Percentiles rank a stretch among this genome's conserved stretches.
Evolutionary conservation across 2,888 invertebrate genomes (phyloP).

Genomic region (Craniophora ligustri): DNA sequence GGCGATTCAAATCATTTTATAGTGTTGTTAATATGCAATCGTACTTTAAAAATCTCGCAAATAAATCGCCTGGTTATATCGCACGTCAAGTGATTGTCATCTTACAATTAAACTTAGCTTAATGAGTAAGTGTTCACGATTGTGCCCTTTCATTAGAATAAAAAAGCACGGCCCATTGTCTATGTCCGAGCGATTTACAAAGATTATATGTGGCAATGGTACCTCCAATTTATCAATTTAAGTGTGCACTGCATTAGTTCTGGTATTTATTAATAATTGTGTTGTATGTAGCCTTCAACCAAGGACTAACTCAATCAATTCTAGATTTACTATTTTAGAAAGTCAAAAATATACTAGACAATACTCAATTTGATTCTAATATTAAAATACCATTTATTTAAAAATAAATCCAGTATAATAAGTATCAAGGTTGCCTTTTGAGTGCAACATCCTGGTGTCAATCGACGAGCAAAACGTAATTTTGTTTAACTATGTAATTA

Average conservation of each 20-base stretch:
- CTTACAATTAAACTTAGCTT: conserved; percentile 6
- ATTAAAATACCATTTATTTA: no score
- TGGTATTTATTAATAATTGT: conserved; percentile 12
- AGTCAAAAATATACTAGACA: no score
- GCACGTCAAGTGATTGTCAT: conserved; percentile 19
- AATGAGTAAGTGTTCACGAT: conserved; percentile 22
- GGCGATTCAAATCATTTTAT: conserved; percentile 15
- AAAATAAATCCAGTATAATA: no score
- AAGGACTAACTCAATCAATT: conserved; percentile 1
- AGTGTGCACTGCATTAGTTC: conserved; percentile 5
- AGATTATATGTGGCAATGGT: conserved; percentile 13
- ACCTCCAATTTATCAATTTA: conserved; percentile 17
- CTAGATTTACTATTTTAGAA: conserved; percentile 4
- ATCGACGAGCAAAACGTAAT: no score
- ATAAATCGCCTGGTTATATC: conserved; percentile 1
- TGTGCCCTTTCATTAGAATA: conserved; percentile 19
- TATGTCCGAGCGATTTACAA: conserved; percentile 1
- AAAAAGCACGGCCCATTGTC: conserved; percentile 17
- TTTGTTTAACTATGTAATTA: no score
- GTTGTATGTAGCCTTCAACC: conserved; percentile 1
- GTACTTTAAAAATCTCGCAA: not conserved
- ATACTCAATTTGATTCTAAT: no score
- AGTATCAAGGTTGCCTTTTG: no score
- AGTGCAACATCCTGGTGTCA: no score
- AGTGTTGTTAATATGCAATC: not conserved